Evolutionary conservation across 2,113 vertebrate genomes (phyloP).

Genomic region (Glaucomys volans): DNA sequence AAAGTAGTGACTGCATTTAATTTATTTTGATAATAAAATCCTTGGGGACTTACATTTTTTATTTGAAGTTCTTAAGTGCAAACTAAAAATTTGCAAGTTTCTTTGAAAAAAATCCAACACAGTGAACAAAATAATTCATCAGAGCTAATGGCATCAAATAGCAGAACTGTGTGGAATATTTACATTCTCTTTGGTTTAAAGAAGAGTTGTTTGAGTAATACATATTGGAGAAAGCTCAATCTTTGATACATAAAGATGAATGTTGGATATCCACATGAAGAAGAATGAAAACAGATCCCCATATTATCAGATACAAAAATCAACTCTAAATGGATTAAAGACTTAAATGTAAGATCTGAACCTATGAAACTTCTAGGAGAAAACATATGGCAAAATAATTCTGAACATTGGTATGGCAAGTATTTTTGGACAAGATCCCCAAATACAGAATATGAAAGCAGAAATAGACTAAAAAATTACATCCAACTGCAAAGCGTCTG

Average conservation of each 20-base stretch:
- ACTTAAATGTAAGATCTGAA: neutral
- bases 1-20: neutral
- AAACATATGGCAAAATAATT: neutral
- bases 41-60: neutral
- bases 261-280: neutral
- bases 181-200: neutral
- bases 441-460: neutral
- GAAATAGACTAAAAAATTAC: neutral
- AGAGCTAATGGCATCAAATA: neutral
- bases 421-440: neutral
- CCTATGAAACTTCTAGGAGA: neutral
- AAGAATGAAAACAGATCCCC: neutral
- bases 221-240: neutral
- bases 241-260: neutral
- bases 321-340: neutral
- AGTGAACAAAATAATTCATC: neutral
- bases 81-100: neutral
- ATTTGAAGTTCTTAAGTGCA: neutral
- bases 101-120: neutral
- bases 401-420: neutral
- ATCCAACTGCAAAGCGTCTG: neutral
- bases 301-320: neutral
- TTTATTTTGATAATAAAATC: neutral
- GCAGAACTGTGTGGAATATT: neutral
- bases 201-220: neutral